Evolutionary conservation across 2,888 invertebrate genomes (phyloP), one percentile per base, ranked within the genome.

Genomic region (Tridacna crocea): DNA sequence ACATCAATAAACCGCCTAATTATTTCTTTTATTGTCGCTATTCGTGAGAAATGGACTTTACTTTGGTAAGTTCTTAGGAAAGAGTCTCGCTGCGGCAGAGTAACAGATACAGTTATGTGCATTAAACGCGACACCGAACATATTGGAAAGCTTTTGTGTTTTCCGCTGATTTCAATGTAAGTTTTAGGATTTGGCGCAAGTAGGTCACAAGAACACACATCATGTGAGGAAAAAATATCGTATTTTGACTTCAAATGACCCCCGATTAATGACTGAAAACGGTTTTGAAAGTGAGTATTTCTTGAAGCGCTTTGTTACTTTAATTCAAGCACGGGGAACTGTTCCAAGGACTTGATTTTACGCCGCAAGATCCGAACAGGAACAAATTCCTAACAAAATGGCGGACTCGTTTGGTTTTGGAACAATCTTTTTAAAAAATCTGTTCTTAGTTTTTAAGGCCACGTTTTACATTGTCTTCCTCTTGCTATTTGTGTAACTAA

Each of bases 321-420:
- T 4, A 36, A 36, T 36, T 36, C 8, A 2, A 36, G 8, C 36
- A 36, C 8, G 3, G 24, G 15, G 24, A 61, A 26, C 22, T 26
- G 61, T 61, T 22, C 24, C 26, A n/a, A 3, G 12, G 22, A 61
- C 61, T 61, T 61, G 61, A 22, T 61, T 61, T 61, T n/a, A 61
- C 13, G 6, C 51, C 72, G 11, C 11, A 26, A 75, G 58, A 76
- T 65, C 72, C 76, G 80, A 80, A 72, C 75, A 75, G 70, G 70
- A 70, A 70, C 70, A 68, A 70, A 68, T 68, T 68, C 68, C 10
- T 15, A 24, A 61, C 79, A 80, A 80, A 77, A 80, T 80, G 80
- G 80, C 80, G 77, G 77, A 76, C 74, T 80, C 76, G 80, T 73
- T 80, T 80, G 36, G 72, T 51, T 19, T 15, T 24, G 55, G 19